A percentile compares a stretch with the other conserved stretches of the same genome.
Evolutionary conservation across 2,797 vertebrate species (phyloP).

Genomic region (Taeniopygia guttata): DNA sequence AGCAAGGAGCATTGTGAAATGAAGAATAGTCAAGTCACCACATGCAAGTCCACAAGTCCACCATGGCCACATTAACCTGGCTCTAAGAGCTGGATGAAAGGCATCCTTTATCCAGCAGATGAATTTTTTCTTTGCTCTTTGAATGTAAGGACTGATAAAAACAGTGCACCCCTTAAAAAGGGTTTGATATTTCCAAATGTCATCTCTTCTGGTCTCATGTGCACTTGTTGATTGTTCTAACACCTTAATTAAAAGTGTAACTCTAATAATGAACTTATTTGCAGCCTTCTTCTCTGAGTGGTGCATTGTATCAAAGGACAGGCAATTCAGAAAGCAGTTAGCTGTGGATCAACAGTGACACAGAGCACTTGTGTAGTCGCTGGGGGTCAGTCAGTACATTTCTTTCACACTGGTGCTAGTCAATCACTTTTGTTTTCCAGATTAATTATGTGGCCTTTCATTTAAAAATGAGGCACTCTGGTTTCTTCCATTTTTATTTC

Average conservation of each 20-base stretch:
- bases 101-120: not conserved
- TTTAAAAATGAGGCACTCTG: not conserved
- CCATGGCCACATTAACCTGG: not conserved
- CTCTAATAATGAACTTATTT: slow-evolving; percentile 68
- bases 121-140: not conserved
- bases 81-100: not conserved
- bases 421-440: slow-evolving; percentile 55
- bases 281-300: slow-evolving; percentile 32
- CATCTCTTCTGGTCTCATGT: not conserved
- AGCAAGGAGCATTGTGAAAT: not conserved
- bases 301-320: slow-evolving; percentile 58
- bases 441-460: slow-evolving; percentile 59
- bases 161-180: not conserved
- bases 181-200: slow-evolving; percentile 51
- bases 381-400: slow-evolving; percentile 50
- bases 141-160: not conserved
- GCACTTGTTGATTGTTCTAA: slow-evolving; percentile 18
- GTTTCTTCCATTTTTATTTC: slow-evolving; percentile 53
- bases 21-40: not conserved
- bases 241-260: slow-evolving; percentile 66
- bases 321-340: slow-evolving; percentile 62
- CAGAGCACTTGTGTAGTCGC: slow-evolving; percentile 52
- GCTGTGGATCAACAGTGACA: slow-evolving; percentile 62
- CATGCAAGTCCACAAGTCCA: not conserved
- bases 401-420: slow-evolving; percentile 50